A percentile compares a stretch with the other conserved stretches of the same genome.
Conservation (phyloP, 2,797 vertebrate species). For the Propithecus deckenii region DNA sequence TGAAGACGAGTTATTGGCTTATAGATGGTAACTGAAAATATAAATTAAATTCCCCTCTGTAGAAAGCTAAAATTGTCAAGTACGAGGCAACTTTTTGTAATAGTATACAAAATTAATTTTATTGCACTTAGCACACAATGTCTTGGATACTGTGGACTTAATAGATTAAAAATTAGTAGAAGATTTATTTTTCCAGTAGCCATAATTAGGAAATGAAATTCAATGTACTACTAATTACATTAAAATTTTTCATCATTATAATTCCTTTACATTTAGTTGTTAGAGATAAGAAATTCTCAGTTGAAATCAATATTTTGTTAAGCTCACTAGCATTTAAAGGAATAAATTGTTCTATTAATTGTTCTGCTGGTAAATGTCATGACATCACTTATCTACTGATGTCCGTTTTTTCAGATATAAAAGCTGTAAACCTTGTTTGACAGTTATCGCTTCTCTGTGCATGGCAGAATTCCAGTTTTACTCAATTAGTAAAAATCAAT, state of each 20-base stretch:
- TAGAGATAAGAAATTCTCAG: background rate
- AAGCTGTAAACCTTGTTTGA: background rate
- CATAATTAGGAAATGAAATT: conserved; percentile 28
- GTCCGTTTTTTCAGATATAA: background rate
- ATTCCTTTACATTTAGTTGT: background rate
- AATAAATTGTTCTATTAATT: background rate
- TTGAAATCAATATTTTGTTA: conserved; percentile 33
- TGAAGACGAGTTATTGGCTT: background rate
- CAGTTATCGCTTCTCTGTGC: background rate
- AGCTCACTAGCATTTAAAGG: background rate
- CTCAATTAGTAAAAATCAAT: background rate
- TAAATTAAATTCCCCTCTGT: background rate
- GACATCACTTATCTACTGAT: background rate
- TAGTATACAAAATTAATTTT: background rate
- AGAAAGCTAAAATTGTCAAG: background rate
- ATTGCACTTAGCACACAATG: background rate
- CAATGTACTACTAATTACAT: background rate
- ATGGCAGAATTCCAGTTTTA: background rate
- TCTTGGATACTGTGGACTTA: background rate
- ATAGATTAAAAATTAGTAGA: background rate
- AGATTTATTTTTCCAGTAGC: conserved; percentile 3
- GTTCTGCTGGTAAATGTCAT: background rate
- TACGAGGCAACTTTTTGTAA: background rate
- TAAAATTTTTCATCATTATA: background rate
- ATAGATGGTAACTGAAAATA: background rate